Percentiles rank a stretch among this genome's conserved stretches.
Conservation (phyloP, 2,888 invertebrate species). For the Zygothrica quintamaculata region DNA sequence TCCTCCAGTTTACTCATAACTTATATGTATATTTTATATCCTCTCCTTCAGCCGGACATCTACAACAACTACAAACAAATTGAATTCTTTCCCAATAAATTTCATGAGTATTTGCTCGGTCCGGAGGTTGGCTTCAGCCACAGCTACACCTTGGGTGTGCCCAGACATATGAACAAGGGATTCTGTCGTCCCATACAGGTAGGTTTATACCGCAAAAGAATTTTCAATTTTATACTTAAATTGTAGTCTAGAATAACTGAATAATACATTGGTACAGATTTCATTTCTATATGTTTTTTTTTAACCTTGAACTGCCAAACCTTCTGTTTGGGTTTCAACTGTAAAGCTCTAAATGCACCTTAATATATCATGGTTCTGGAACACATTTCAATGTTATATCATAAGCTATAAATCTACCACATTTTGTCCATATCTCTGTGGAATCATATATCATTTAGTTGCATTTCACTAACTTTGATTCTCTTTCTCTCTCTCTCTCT, state of each 20-base stretch:
- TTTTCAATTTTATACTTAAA: background rate
- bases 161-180: constrained; percentile 93
- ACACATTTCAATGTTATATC: too few species aligned
- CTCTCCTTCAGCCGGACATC: constrained; percentile 89
- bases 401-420: too few species aligned
- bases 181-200: constrained; percentile 93
- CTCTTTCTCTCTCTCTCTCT: background rate
- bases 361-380: too few species aligned
- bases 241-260: too few species aligned
- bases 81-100: constrained; percentile 95
- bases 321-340: too few species aligned
- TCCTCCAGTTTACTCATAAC: background rate
- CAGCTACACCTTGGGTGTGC: constrained; percentile 93
- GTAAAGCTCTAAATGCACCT: too few species aligned
- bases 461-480: background rate
- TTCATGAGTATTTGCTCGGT: constrained; percentile 95
- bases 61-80: constrained; percentile 94
- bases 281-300: too few species aligned
- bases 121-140: constrained; percentile 96
- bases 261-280: too few species aligned
- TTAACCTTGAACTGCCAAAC: too few species aligned
- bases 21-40: too few species aligned
- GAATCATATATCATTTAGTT: background rate
- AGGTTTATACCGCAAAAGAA: constrained; percentile 22
- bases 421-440: background rate